Conservation (phyloP, 2,797 vertebrate species). For the Limosa lapponica region DNA sequence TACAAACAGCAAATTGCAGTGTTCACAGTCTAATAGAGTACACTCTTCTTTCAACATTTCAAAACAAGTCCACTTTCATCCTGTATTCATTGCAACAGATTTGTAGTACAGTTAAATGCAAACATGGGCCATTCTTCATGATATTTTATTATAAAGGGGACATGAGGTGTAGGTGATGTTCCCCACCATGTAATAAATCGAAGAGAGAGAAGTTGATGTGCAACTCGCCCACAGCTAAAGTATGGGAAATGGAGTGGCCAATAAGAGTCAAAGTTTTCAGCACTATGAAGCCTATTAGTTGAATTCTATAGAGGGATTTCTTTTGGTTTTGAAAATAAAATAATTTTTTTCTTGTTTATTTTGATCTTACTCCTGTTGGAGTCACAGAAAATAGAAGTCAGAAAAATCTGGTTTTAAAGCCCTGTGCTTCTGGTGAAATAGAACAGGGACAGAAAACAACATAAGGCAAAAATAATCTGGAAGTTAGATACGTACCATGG, state of each 20-base stretch:
- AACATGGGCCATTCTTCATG: background rate
- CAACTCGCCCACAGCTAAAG: background rate
- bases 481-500: background rate
- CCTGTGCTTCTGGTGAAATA: background rate
- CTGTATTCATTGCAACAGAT: background rate
- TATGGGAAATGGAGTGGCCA: background rate
- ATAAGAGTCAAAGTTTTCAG: background rate
- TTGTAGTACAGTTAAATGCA: background rate
- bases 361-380: background rate
- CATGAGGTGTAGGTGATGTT: background rate
- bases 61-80: background rate
- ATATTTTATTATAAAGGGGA: background rate
- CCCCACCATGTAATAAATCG: background rate
- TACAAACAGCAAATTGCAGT: background rate
- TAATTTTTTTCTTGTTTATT: background rate
- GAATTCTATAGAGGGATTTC: background rate
- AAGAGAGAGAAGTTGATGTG: background rate
- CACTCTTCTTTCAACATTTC: background rate
- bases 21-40: background rate
- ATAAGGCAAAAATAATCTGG: slow-evolving; percentile 20
- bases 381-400: background rate
- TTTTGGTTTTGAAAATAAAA: background rate
- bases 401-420: background rate
- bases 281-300: background rate
- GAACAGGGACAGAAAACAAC: background rate